phyloP scores from a whole-genome alignment of 2,888 invertebrate genomes.

The Eupithecia exiguata region DNA sequence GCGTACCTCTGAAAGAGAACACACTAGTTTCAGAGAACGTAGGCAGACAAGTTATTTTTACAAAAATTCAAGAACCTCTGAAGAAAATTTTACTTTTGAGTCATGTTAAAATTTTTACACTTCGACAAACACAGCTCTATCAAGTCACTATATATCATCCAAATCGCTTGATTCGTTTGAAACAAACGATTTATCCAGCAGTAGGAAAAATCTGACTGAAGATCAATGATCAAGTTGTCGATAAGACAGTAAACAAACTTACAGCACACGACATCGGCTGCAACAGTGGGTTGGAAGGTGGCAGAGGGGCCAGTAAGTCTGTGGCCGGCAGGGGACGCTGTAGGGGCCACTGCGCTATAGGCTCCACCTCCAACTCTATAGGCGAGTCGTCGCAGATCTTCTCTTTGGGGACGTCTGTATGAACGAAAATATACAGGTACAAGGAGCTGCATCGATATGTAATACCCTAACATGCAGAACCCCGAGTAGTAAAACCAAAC shows the following conservation, averaged over 20 bases:
- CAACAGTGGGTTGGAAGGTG: conserved; percentile 86
- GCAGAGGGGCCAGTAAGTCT: conserved; percentile 91
- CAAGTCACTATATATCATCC: background rate
- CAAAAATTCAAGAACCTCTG: background rate
- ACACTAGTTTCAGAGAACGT: background rate
- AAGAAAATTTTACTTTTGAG: background rate
- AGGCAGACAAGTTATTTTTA: background rate
- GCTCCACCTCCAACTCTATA: conserved; percentile 93
- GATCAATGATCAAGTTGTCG: no score
- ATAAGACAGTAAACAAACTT: conserved; percentile 33
- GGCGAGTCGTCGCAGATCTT: conserved; percentile 92
- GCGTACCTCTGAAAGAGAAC: conserved; percentile 67
- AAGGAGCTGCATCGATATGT: background rate
- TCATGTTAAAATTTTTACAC: background rate
- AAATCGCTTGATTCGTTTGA: no score
- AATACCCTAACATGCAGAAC: background rate
- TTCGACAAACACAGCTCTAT: background rate
- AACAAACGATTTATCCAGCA: no score
- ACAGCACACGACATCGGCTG: conserved; percentile 62
- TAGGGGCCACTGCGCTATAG: conserved; percentile 95
- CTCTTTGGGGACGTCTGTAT: conserved; percentile 86
- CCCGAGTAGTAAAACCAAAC: no score
- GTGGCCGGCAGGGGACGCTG: conserved; percentile 85
- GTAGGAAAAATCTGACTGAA: no score
- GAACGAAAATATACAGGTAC: background rate